phyloP scores from a whole-genome alignment of 2,113 vertebrate genomes.

The Heliornis fulica region DNA sequence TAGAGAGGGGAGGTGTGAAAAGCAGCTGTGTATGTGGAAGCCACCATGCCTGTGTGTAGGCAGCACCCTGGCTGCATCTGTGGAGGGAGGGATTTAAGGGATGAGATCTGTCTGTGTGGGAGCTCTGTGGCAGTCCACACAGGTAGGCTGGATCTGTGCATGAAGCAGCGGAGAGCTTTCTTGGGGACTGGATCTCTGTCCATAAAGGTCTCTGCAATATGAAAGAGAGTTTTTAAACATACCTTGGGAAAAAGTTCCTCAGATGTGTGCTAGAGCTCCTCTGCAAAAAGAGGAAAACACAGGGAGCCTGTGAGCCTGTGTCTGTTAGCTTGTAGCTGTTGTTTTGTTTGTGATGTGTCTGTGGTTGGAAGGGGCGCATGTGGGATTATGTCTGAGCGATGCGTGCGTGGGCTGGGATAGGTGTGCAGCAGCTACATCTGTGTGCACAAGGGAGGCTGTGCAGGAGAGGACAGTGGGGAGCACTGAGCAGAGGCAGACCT shows the following conservation, averaged over 20 bases:
- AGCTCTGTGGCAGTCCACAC: not conserved
- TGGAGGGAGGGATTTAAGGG: not conserved
- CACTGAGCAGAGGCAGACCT: not conserved
- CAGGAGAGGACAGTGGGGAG: not conserved
- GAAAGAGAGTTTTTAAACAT: not conserved
- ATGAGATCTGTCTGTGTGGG: fast-evolving
- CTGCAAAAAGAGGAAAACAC: not conserved
- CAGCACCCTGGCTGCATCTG: not conserved
- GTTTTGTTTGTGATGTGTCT: not conserved
- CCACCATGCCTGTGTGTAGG: not conserved
- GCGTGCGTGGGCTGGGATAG: not conserved
- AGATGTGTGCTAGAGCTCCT: not conserved
- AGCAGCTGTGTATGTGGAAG: not conserved
- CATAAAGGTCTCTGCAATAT: not conserved
- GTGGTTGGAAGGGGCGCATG: not conserved
- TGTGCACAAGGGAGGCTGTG: not conserved
- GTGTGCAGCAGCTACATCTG: not conserved
- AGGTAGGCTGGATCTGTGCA: not conserved
- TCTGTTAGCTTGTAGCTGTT: not conserved
- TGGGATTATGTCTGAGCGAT: not conserved
- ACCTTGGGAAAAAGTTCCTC: not conserved
- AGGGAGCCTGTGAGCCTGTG: not conserved
- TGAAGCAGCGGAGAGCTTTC: not conserved
- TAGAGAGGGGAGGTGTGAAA: not conserved
- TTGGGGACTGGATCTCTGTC: not conserved